Evolutionary conservation across 2,113 vertebrate species (phyloP), one percentile per base, ranked within the genome.

Genomic region (Galeopterus variegatus): DNA sequence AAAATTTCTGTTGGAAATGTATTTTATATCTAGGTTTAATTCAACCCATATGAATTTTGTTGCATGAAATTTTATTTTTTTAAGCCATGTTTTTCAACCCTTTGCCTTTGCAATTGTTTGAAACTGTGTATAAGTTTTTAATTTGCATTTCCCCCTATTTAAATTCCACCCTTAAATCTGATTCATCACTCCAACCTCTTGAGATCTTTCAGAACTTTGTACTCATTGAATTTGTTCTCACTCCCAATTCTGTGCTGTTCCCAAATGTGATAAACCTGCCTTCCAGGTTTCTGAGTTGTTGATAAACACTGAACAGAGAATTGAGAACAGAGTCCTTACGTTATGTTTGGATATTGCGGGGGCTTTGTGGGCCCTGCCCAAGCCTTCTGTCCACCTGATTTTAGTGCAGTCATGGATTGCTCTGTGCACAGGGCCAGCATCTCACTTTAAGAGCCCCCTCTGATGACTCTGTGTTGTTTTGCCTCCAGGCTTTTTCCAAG

Each of bases 131-230:
- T 80, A 86, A 65, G 82, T 73, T 72, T 95, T 90, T 93, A 75
- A 90, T 70, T 76, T 88, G 26, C 6, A 31, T 73, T 73, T 73
- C 26, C 90, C 48, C 41, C 73, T 84, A 72, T 88, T 93, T 88
- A 90, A 86, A 93, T 87, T 72, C n/a, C 21, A 65, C 33, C 83
- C 76, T 89, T 62, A 69, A 84, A 90, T 69, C 26, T 64, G 69
- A 12, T 36, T 73, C 28, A 60, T 82, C 45, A 41, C 60, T 81
- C 83, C 50, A 75, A 50, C 56, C 87, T 86, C 90, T 97, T 79
- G 91, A 92, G 77, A 48, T 85, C 67, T 86, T 88, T 93, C 62
- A 81, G 65, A 93, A 96, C 48, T 77, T 90, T 62, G 26, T 67
- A 31, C 23, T 91, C 73, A 88, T 0, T 69, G 50, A 56, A 79